Evolutionary conservation across 2,888 invertebrate genomes (phyloP).

Genomic region (Tiliacea citrago): DNA sequence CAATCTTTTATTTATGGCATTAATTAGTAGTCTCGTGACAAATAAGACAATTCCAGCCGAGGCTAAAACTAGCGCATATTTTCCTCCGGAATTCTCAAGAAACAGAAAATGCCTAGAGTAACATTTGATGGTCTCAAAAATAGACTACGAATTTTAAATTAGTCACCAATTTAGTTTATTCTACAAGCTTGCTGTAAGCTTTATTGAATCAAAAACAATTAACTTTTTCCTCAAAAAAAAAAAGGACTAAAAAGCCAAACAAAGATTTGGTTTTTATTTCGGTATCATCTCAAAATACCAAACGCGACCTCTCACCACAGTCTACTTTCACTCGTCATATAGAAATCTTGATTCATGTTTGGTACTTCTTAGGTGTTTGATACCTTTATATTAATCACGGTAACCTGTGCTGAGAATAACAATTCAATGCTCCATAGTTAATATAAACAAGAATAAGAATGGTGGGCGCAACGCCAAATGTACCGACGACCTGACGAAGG

Average conservation of each 20-base stretch:
- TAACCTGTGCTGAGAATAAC: slow-evolving; percentile 1
- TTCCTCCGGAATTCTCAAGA: not conserved
- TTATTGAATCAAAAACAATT: not conserved
- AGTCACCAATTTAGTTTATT: not conserved
- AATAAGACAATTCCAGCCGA: slow-evolving; percentile 14
- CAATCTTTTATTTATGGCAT: slow-evolving; percentile 30
- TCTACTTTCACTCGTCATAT: not conserved
- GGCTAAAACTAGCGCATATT: not conserved
- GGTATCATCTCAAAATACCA: not conserved
- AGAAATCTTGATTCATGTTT: not conserved
- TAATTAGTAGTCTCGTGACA: slow-evolving; percentile 3
- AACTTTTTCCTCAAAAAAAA: not conserved
- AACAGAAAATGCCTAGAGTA: not conserved
- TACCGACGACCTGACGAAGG: slow-evolving; percentile 34
- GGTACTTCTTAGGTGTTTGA: not conserved
- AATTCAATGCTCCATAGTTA: slow-evolving; percentile 7
- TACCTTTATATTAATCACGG: slow-evolving; percentile 15
- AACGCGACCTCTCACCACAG: not conserved
- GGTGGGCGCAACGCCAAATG: slow-evolving; percentile 49
- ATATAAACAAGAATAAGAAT: slow-evolving; percentile 47
- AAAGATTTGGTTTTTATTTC: not conserved
- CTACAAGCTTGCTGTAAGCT: too few species aligned
- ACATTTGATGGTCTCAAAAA: not conserved
- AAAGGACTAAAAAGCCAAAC: not conserved
- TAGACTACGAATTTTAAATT: not conserved